Base-by-base conservation (phyloP, 1,140 invertebrate species). In the Latrodectus geometricus region DNA sequence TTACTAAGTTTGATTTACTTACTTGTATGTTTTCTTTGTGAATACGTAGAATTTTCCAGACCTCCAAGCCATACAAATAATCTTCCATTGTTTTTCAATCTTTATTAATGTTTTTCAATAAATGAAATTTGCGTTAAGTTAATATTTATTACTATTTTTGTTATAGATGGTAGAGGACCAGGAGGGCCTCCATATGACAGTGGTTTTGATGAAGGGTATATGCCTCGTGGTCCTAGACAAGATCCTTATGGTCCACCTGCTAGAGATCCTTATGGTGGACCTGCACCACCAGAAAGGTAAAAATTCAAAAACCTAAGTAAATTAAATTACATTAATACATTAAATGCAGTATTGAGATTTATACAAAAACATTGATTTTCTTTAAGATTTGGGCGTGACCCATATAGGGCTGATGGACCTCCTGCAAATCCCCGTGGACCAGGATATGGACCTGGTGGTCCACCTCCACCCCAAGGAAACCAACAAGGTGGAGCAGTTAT, bases 401-500 rank as follows among this genome's bases (percentile, higher is more conserved):
- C 88, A 49, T 84, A 88, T 74, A 56, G 77, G 48, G 88, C 88
- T 17, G 88, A 88, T 86, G 88, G 87, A 52, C 86, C 79, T 48
- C 89, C 89, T 49, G 87, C 75, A 15, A 86, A 87, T 14, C 89
- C 88, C 66, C 48, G 70, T 49, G 80, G 88, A 49, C 66, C 88
- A 88, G 61, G 88, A 23, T 87, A 88, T 76, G 48, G 89, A 73
- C 74, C 88, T 78, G 90, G 88, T 86, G 90, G 88, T 86, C 89
- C 86, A 87, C 90, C 88, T 89, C 89, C 88, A 52, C 89, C 77
- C 65, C 77, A 72, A 52, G 89, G 86, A 81, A 87, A 35, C 17
- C 56, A 54, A 21, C 87, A 90, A 87, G 89, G 88, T 87, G 96
- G 96, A 21, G 94, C 95, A 72, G 97, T 99, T 70, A 95, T 99